Evolutionary conservation across 2,797 vertebrate species (phyloP), one percentile per base, ranked within the genome.

Genomic region (Cynodonichthys magdalenae): DNA sequence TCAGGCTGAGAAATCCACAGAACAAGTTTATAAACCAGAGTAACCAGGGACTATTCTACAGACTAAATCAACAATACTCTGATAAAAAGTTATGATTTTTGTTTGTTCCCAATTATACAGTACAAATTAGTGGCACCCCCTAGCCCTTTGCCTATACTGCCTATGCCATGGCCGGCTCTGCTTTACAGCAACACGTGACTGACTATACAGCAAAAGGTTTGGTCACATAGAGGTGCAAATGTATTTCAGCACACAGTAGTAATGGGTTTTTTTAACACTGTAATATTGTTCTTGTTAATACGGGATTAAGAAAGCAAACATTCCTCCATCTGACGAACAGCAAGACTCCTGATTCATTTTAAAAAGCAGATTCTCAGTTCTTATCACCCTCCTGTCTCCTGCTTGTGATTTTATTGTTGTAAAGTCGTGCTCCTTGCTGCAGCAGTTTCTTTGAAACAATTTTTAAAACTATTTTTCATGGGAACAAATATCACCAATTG

Each of bases 271-370:
- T 39, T 36, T 31, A 46, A 27, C 45, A 29, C 34, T 54, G 44
- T 11, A 45, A 1, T 47, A 51, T 63, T 58, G 36, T 67, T n/a
- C 24, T 53, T 59, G 15, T 45, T 59, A 55, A 69, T 54, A 36
- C n/a, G 12, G 10, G 15, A 11, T 42, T 20, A 52, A 5, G 39
- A 24, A 12, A 48, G 36, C 59, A 41, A 66, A 61, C 62, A 45
- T 51, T 53, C n/a, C 14, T 52, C 55, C 14, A 44, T 36, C 15
- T 52, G 39, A 62, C 50, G 46, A 39, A 11, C 11, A 69, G 46
- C 18, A 50, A 42, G 56, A 64, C 18, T 52, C 39, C 18, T 53
- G n/a, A 45, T 42, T 58, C 15, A 47, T 31, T 59, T 4, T 44
- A 42, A 61, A 31, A 48, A 45, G 7, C 39, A 46, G 27, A 52